Base-by-base conservation (phyloP, 2,113 vertebrate genomes). In the Glaucomys volans region DNA sequence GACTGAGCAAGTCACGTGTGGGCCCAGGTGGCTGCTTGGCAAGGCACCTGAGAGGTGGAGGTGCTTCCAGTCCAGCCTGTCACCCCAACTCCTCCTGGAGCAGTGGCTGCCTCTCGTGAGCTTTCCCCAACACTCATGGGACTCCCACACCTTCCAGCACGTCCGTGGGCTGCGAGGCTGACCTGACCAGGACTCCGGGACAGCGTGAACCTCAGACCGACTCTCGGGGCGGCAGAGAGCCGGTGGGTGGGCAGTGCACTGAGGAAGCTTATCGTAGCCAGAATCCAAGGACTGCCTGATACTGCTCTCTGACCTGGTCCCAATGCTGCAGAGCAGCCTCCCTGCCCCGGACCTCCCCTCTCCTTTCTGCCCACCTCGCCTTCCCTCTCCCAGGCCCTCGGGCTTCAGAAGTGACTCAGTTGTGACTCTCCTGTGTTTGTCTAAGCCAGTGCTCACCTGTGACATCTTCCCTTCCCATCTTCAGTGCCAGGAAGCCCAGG, bases 301-400 rank as follows among this genome's bases (percentile, higher is more conserved):
- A 11, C 20, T 12, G 18, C 62, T 6, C 2, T 67, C 64, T 28
- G 52, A 52, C 30, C 76, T 44, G 87, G 57, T 40, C 17, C 4
- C 6, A 0, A 1, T 14, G 28, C 3, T 28, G 9, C 42, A 1
- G 32, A 42, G 42, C 30, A 22, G 0, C 26, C 59, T 30, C 10
- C 44, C 8, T 10, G 44, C 80, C 42, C 13, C 26, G 13, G 8
- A 1, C 64, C 64, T 32, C 1, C 24, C 18, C 42, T 52, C 71
- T 1, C 4, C 20, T 35, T 28, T 42, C 12, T n/a, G 2, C n/a
- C 18, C 42, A 17, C 20, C 37, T 30, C 28, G 30, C 13, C 8
- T n/a, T 5, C 4, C 2, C 24, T 59, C 20, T 50, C 1, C 22
- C 8, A 0, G 24, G 6, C 50, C 62, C 42, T 35, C 5, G 30